Evolutionary conservation across 2,797 vertebrate genomes (phyloP), one percentile per base, ranked within the genome.

Genomic region (Acrossocheilus wenchowensis): DNA sequence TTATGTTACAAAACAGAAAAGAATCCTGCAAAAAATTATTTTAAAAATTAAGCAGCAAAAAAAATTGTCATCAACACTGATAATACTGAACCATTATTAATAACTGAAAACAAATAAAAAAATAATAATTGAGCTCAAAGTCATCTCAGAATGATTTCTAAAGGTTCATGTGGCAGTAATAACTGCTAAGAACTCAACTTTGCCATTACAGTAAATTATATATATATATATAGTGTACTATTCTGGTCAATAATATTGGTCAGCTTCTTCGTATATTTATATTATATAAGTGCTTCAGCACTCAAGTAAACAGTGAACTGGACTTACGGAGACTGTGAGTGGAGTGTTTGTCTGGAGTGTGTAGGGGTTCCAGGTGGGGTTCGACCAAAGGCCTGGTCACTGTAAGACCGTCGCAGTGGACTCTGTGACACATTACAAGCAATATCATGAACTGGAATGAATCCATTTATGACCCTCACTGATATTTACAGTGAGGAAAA

Each of bases 391-490:
- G 85, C 86, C 52, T 94, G 93, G 86, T 95, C 94, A 74, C 94
- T 95, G 71, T 91, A 91, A 5, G 94, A 94, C 85, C 94, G 91
- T 43, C 93, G 90, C 23, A 95, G 89, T 30, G 93, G 91, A 89
- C 91, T 93, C 94, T 95, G 89, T 39, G 36, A 3, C 23, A 64
- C 14, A 85, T n/a, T 15, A 81, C 3, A 62, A 69, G 21, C 64
- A 79, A 88, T 9, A 60, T 11, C 69, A 83, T 43, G 1, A 39
- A n/a, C 41, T 41, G 48, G 48, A 54, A 52, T 36, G 8, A 45
- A 50, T 21, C 26, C 50, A 36, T 30, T 74, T 10, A 73, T 26
- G 17, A 48, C 30, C 26, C 72, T 74, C 15, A 34, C 10, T 19
- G 17, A 52, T 17, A 54, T n/a, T 57, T 57, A 4, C 26, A 26